Evolutionary conservation across 2,113 vertebrate species (phyloP), one percentile per base, ranked within the genome.

Genomic region (Cygnus buccinator): DNA sequence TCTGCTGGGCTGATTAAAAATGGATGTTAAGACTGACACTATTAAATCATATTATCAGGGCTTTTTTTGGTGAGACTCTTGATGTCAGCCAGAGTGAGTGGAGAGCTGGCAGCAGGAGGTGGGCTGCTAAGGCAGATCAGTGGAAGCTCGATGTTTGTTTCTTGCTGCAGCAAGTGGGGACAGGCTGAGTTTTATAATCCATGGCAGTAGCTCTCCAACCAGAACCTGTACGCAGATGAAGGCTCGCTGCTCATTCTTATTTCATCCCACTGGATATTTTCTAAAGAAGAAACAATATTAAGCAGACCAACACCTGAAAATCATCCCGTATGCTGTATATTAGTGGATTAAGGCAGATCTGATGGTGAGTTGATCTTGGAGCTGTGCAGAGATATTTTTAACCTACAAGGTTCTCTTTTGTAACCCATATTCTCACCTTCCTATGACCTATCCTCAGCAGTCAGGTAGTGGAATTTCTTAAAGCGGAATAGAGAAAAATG

Each of bases 201-300:
- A 13, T 5, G 73, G 26, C 29, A 58, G 44, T 67, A 59, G n/a
- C 35, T 77, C 17, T 50, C 67, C 61, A 25, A 58, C 28, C 39
- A 54, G 57, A 82, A 12, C 15, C 50, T 55, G 20, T 12, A 71
- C 58, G 68, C 65, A 75, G 43, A 46, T 26, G 23, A 52, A 33
- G 57, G 29, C 13, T 71, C 43, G 46, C 57, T 71, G 46, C 43
- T 91, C 5, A 0, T 31, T 68, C 71, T 57, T 81, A 43, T 81
- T 93, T 89, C 61, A 84, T 77, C n/a, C 43, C 33, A 58, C 26
- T 48, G 57, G 75, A 71, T 93, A 80, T 88, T 85, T 93, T 80
- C 73, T 72, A 35, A 23, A 59, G 57, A 71, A 80, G 23, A 90
- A 94, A 88, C 59, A 81, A 65, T 31, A 59, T 43, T 71, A 67